Evolutionary conservation across 2,113 vertebrate genomes (phyloP).

Genomic region (Myrmecobius fasciatus): DNA sequence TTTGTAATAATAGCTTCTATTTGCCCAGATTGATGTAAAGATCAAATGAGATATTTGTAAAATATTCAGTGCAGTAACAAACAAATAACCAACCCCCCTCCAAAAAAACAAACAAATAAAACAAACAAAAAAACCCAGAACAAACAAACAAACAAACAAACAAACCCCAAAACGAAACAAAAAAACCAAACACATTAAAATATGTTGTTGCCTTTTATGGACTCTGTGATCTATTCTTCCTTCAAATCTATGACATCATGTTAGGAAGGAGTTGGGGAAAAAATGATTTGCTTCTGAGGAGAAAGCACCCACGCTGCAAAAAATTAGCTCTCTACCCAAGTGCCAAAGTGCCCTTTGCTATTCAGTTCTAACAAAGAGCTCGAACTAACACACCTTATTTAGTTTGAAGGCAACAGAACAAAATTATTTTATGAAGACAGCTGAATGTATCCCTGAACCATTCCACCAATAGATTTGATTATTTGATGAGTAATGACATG

Average conservation of each 20-base stretch:
- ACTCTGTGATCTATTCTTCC: neutral
- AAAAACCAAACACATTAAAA: neutral
- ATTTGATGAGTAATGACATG: slow-evolving; percentile 35
- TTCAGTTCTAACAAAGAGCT: slow-evolving; percentile 22
- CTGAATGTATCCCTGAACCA: slow-evolving; percentile 50
- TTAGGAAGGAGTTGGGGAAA: neutral
- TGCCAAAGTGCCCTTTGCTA: neutral
- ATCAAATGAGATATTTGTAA: neutral
- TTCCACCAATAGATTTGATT: slow-evolving; percentile 7
- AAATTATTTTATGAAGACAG: slow-evolving; percentile 46
- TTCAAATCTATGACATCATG: neutral
- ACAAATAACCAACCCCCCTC: too few relatives aligned
- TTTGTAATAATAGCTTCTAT: neutral
- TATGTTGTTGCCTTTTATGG: neutral
- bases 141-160: too few relatives aligned
- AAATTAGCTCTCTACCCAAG: neutral
- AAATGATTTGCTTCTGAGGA: neutral
- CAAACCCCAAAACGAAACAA: too few relatives aligned
- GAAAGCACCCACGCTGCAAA: neutral
- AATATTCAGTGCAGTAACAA: neutral
- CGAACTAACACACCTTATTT: slow-evolving; percentile 21
- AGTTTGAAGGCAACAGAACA: neutral
- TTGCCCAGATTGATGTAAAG: neutral
- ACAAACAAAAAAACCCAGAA: too few relatives aligned
- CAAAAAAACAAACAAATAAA: too few relatives aligned